Evolutionary conservation across 2,888 invertebrate species (phyloP).

Genomic region (Calephelis perditalis): DNA sequence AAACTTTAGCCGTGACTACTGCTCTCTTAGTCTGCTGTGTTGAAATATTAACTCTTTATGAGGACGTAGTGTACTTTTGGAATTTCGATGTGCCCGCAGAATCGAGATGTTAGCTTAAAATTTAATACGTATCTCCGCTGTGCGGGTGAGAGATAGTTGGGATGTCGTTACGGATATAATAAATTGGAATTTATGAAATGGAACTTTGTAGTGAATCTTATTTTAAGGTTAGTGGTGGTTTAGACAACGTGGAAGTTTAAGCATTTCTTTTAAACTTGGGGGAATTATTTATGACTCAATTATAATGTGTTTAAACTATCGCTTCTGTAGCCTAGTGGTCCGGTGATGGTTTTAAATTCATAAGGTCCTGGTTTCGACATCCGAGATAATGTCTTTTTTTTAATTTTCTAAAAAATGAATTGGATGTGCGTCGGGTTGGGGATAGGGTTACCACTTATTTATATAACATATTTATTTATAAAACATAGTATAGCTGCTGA

Average conservation of each 20-base stretch:
- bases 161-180: conserved; percentile 27
- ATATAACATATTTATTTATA: too few relatives aligned
- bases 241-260: conserved; percentile 20
- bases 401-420: too few relatives aligned
- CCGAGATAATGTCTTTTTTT: too few relatives aligned
- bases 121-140: conserved; percentile 53
- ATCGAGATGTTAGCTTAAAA: conserved; percentile 61
- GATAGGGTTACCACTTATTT: too few relatives aligned
- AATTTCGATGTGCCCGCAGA: conserved; percentile 48
- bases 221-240: conserved; percentile 20
- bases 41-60: conserved; percentile 77
- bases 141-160: conserved; percentile 48
- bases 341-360: too few relatives aligned
- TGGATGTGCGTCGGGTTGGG: too few relatives aligned
- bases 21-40: conserved; percentile 62
- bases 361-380: too few relatives aligned
- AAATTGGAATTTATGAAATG: conserved; percentile 23
- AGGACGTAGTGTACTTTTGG: conserved; percentile 60
- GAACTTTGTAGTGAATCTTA: conserved; percentile 24
- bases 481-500: too few relatives aligned
- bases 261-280: too few relatives aligned
- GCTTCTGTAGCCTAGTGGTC: too few relatives aligned
- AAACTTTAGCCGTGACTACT: conserved; percentile 71
- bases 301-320: too few relatives aligned
- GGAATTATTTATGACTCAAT: too few relatives aligned